Conservation (phyloP, 1,140 invertebrate genomes). For the Asbolus verrucosus region DNA sequence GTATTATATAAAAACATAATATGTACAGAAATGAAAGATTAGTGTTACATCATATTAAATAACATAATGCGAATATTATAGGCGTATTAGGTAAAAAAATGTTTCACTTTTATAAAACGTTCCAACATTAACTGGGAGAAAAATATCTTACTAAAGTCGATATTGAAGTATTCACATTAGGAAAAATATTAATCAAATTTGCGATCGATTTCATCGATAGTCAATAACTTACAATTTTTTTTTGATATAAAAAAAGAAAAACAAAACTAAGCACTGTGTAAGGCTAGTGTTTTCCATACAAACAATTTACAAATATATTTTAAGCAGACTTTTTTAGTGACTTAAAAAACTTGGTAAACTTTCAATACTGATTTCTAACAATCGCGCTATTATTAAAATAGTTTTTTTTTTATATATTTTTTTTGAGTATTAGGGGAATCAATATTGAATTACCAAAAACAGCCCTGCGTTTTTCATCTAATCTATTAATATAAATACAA, state of each 20-base stretch:
- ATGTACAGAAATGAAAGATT: conserved; percentile 64
- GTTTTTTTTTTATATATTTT: background rate
- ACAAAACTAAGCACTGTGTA: conserved; percentile 46
- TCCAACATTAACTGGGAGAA: conserved; percentile 10
- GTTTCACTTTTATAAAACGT: conserved; percentile 26
- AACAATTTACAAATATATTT: conserved; percentile 54
- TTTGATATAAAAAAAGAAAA: conserved; percentile 44
- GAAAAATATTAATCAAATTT: conserved; percentile 38
- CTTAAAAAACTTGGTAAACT: conserved; percentile 48
- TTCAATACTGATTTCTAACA: conserved; percentile 6
- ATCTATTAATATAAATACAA: conserved; percentile 61
- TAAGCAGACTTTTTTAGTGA: conserved; percentile 51
- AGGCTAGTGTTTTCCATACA: conserved; percentile 51
- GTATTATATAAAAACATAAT: conserved; percentile 65
- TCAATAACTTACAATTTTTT: conserved; percentile 41
- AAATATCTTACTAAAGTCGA: background rate
- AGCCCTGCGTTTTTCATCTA: conserved; percentile 59
- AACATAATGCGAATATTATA: conserved; percentile 51
- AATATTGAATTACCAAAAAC: conserved; percentile 50
- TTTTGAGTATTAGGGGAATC: background rate
- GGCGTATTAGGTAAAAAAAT: conserved; percentile 48
- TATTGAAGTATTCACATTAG: conserved; percentile 35
- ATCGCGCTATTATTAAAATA: conserved; percentile 24
- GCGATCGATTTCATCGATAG: conserved; percentile 46
- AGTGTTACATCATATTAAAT: conserved; percentile 56